A percentile compares a stretch with the other conserved stretches of the same genome.
Conservation (phyloP, 2,888 invertebrate species). For the Drosophila cognata region DNA sequence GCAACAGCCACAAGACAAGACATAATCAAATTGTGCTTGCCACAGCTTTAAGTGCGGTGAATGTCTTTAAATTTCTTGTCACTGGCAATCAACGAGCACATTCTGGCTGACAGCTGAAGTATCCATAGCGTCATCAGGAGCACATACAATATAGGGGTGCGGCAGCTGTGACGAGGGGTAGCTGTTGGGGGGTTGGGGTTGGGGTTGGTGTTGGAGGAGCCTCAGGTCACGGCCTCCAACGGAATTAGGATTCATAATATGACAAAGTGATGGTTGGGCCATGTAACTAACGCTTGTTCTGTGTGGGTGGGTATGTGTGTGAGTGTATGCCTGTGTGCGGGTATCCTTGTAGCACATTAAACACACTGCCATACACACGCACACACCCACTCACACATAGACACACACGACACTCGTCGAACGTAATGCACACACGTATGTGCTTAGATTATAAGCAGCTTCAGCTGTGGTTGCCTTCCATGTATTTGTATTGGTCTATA, state of each 20-base stretch:
- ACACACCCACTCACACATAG: conserved; percentile 17
- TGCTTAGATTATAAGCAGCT: conserved; percentile 74
- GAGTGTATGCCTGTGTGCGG: conserved; percentile 31
- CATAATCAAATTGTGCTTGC: conserved; percentile 35
- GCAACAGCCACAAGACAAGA: conserved; percentile 28
- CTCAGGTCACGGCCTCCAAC: conserved; percentile 63
- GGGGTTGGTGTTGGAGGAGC: conserved; percentile 19
- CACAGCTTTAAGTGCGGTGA: conserved; percentile 41
- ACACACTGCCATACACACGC: conserved; percentile 18
- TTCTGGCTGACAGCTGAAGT: conserved; percentile 75
- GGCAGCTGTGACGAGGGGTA: background rate
- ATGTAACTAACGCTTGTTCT: conserved; percentile 70
- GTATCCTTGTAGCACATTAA: conserved; percentile 66
- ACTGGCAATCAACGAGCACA: conserved; percentile 67
- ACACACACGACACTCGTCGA: conserved; percentile 1
- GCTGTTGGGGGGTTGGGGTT: background rate
- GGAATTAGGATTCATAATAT: conserved; percentile 79
- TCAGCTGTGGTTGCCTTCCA: conserved; percentile 59
- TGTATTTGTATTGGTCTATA: conserved; percentile 68
- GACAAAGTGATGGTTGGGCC: conserved; percentile 66
- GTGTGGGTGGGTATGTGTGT: conserved; percentile 19
- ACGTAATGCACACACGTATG: conserved; percentile 39
- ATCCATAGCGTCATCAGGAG: conserved; percentile 77
- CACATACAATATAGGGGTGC: conserved; percentile 31
- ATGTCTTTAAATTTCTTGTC: conserved; percentile 32